Evolutionary conservation across 2,797 vertebrate genomes (phyloP), one percentile per base, ranked within the genome.

Genomic region (Melanotaenia nigrans): DNA sequence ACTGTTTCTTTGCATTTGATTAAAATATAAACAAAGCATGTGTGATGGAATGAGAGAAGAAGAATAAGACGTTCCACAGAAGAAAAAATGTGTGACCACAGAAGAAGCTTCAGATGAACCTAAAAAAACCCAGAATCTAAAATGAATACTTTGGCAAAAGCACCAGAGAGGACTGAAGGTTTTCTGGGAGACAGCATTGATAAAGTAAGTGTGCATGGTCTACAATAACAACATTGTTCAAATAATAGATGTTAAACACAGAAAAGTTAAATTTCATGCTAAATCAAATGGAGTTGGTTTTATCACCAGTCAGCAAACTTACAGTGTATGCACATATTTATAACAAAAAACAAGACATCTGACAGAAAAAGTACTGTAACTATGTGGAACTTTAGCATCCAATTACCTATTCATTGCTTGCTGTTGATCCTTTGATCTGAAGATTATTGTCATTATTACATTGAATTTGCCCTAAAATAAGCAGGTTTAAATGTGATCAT

Each of bases 161-260:
- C 87, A 61, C 84, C 82, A 25, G 91, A 85, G 51, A 90, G 89
- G 71, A 93, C 92, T 35, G 93, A 95, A 69, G 89, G 91, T 79
- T 90, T 93, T 85, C 85, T 94, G 58, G 92, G 90, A 80, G 87
- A 91, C 82, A 93, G 90, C 84, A 88, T 83, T 64, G 92, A 95
- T 71, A 93, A 93, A 86, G 91, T 96, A 71, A 95, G 93, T 85
- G 90, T 89, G 70, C 25, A 14, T 40, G 12, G 11, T 12, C 38
- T 36, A 11, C 10, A 36, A 36, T 38, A 38, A 38, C 32, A 5
- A 32, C 36, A 38, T 38, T 4, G 3, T 38, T 38, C 3, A 38
- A 3, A 38, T 38, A 38, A 38, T 38, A 8, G 36, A 38, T 38
- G 11, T 38, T 38, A 12, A 38, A 13, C 36, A 12, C 7, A 36